phyloP scores from a whole-genome alignment of 2,888 invertebrate species.

The Pyrrhosoma nymphula region DNA sequence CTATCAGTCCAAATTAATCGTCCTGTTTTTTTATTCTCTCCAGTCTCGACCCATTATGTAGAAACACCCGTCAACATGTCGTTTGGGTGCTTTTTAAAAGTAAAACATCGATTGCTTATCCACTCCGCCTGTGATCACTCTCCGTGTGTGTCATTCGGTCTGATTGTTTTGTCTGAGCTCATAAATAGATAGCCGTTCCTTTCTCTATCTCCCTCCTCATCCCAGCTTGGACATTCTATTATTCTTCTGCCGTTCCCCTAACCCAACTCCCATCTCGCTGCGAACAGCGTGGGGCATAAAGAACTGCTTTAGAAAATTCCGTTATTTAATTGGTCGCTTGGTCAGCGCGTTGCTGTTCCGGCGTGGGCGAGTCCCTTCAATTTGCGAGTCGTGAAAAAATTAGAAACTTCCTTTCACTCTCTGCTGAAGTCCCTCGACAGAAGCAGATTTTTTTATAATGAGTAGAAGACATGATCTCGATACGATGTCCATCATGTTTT shows the following conservation, averaged over 20 bases:
- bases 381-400: neutral
- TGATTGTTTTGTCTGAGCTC: neutral
- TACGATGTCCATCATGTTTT: neutral
- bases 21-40: neutral
- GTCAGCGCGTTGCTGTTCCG: neutral
- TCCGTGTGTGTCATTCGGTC: neutral
- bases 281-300: neutral
- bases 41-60: neutral
- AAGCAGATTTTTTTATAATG: neutral
- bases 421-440: neutral
- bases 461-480: neutral
- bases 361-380: neutral
- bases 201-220: neutral
- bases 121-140: neutral
- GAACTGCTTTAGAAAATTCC: neutral
- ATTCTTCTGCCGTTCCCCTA: neutral
- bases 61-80: neutral
- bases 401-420: neutral
- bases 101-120: neutral
- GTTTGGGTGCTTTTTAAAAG: neutral
- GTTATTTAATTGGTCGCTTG: neutral
- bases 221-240: neutral
- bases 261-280: neutral
- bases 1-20: conserved; percentile 40
- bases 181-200: neutral